Base-by-base conservation (phyloP, 2,888 invertebrate genomes). In the Drosophila mulleri region DNA sequence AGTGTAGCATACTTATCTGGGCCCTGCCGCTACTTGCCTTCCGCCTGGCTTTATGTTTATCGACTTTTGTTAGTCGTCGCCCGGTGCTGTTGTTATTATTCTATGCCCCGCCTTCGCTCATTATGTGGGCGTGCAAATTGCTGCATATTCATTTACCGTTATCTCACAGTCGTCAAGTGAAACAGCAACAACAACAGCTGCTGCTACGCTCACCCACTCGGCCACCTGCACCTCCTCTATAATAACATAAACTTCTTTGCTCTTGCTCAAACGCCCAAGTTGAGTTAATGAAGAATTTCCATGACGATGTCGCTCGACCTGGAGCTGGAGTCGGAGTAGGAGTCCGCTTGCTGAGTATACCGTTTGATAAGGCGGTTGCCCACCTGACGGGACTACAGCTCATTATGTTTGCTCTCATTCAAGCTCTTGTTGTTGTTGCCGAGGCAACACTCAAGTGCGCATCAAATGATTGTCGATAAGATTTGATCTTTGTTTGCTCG, bases 261-360 rank as follows among this genome's bases (percentile, higher is more conserved):
- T 85, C 32, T 44, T 23, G 18, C 75, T 79, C 60, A 64, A 16
- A 60, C 74, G 78, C 75, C 75, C 75, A 74, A 86, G 83, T 83
- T 82, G 82, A 80, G 83, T 91, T 90, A 90, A 90, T 90, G 90
- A 91, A 84, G 90, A 80, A 91, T 90, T 84, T 89, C 85, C 86
- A 90, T 90, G 91, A 84, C 82, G 84, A 88, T 85, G 83, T 69
- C 78, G 63, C 67, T n/a, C 12, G n/a, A 37, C 16, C 7, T 6
- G 7, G 32, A 35, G 7, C 6, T 18, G 18, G 16, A 23, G 20
- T 23, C 20, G 20, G 16, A 23, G 37, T 14, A n/a, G 14, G 52
- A 64, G 26, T 18, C 50, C 60, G 48, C 60, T 56, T 60, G 62
- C 70, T 63, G 61, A 67, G 62, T 68, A 78, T 88, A 72, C 67